phyloP scores from a whole-genome alignment of 2,888 invertebrate genomes.

The Lissonota sp. region DNA sequence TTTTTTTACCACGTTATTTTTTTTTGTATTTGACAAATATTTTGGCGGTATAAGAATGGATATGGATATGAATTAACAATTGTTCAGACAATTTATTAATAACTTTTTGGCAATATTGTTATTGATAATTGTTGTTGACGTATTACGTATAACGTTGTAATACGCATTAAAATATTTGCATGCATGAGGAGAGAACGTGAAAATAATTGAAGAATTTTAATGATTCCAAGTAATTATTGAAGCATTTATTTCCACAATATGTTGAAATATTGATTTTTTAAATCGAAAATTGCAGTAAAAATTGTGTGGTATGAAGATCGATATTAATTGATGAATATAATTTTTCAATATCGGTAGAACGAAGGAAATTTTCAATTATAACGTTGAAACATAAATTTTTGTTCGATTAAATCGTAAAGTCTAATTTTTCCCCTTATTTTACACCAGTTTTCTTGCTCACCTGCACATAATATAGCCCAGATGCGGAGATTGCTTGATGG shows the following conservation, averaged over 20 bases:
- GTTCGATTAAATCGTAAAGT: conserved; percentile 16
- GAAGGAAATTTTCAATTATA: conserved; percentile 9
- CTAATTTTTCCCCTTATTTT: conserved; percentile 24
- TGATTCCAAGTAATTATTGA: no score
- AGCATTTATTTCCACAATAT: no score
- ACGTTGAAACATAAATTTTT: conserved; percentile 18
- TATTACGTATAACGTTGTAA: not conserved
- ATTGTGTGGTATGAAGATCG: not conserved
- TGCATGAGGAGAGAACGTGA: no score
- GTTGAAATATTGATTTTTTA: no score
- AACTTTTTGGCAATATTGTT: no score
- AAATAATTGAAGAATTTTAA: no score
- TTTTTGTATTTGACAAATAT: not conserved
- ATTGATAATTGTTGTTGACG: no score
- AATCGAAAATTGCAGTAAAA: no score
- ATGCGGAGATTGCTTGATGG: conserved; percentile 39
- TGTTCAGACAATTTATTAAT: no score
- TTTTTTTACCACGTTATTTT: not conserved
- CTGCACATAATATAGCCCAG: conserved; percentile 9
- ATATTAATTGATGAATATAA: not conserved
- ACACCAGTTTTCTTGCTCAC: conserved; percentile 29
- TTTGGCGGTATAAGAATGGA: no score
- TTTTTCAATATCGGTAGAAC: not conserved
- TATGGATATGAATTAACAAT: no score
- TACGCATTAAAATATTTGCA: not conserved